phyloP scores from a whole-genome alignment of 1,140 invertebrate genomes.

The Zaprionus davidi region DNA sequence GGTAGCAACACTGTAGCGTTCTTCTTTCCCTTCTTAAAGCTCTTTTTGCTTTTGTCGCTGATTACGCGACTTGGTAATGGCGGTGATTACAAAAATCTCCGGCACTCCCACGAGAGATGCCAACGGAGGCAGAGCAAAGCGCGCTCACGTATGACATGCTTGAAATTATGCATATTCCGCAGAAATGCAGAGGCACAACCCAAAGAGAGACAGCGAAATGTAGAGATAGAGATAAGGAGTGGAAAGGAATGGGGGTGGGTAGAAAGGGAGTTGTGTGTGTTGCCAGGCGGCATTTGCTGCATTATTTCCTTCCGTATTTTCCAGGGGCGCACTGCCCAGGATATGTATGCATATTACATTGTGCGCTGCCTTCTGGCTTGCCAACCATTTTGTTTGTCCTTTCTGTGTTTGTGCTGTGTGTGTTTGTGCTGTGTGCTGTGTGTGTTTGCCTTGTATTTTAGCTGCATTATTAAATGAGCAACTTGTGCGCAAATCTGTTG shows the following conservation, averaged over 20 bases:
- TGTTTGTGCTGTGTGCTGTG: constrained; percentile 21
- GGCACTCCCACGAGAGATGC: constrained; percentile 10
- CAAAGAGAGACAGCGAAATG: constrained; percentile 32
- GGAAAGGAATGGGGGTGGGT: not conserved
- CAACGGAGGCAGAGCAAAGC: constrained; percentile 24
- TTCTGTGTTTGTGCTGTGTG: constrained; percentile 9
- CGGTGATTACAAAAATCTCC: constrained; percentile 73
- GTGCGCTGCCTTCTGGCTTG: constrained; percentile 49
- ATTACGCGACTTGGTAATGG: constrained; percentile 79
- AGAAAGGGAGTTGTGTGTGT: constrained; percentile 25
- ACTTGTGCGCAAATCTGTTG: constrained; percentile 68
- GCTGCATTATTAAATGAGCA: constrained; percentile 80
- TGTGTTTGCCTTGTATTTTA: constrained; percentile 47
- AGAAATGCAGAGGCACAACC: constrained; percentile 52
- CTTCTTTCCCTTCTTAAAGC: constrained; percentile 51
- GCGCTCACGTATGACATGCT: constrained; percentile 72
- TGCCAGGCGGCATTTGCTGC: constrained; percentile 70
- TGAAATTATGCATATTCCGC: constrained; percentile 78
- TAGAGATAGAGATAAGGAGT: constrained; percentile 21
- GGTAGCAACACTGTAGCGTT: constrained; percentile 45
- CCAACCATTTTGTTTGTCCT: constrained; percentile 16
- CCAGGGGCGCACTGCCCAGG: constrained; percentile 35
- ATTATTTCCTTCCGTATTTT: constrained; percentile 75
- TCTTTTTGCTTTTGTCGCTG: constrained; percentile 57
- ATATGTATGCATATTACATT: constrained; percentile 76